phyloP scores from a whole-genome alignment of 2,113 vertebrate species.

The Zosterops hypoxanthus region DNA sequence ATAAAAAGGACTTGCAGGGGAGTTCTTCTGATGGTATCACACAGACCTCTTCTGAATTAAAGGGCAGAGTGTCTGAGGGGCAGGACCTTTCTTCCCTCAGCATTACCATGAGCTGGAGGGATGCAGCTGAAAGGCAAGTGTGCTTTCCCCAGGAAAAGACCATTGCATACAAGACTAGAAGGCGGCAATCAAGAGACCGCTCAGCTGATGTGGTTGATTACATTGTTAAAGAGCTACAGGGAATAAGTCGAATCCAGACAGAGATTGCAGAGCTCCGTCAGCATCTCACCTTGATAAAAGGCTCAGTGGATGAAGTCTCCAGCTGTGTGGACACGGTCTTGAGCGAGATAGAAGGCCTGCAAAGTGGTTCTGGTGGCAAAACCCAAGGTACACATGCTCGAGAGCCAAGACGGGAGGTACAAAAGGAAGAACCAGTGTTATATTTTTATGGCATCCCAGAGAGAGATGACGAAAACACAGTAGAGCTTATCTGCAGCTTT shows the following conservation, averaged over 20 bases:
- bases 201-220: conserved; percentile 86
- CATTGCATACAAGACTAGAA: not conserved
- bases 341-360: conserved; percentile 91
- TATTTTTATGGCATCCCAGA: conserved; percentile 82
- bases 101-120: conserved; percentile 65
- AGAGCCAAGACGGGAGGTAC: conserved; percentile 25
- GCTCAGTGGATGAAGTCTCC: conserved; percentile 96
- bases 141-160: conserved; percentile 27
- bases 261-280: conserved; percentile 93
- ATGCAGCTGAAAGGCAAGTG: conserved; percentile 57
- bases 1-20: conserved; percentile 37
- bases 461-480: conserved; percentile 75
- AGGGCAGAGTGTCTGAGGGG: conserved; percentile 18
- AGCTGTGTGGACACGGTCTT: conserved; percentile 92
- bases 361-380: conserved; percentile 69
- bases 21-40: not conserved
- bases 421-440: conserved; percentile 68
- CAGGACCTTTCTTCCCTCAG: conserved; percentile 63
- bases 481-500: conserved; percentile 75
- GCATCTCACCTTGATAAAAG: conserved; percentile 90
- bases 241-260: conserved; percentile 94
- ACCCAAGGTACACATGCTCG: not conserved
- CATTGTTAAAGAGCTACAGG: conserved; percentile 91
- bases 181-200: conserved; percentile 52
- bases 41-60: not conserved